These are phyloP conservation scores for Megastigmus dorsalis DNA, from an alignment of 2,888 invertebrate species.

Conservation along the genomic window DNA sequence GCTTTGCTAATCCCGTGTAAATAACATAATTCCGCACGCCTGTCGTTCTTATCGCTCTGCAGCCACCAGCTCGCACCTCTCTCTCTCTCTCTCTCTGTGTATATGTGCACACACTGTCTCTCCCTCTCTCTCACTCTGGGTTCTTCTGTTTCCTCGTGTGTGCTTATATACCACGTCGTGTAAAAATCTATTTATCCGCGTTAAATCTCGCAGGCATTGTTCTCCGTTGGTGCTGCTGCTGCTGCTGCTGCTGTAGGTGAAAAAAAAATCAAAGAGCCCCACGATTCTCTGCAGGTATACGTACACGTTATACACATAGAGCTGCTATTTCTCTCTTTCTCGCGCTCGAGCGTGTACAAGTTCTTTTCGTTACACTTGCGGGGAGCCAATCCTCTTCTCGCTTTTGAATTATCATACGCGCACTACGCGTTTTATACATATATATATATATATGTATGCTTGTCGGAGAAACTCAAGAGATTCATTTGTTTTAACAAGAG, in stretches of 20 bases:
- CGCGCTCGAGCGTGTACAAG: conserved; percentile 44
- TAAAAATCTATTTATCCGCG: conserved; percentile 73
- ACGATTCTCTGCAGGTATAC: background rate
- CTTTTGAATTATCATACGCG: conserved; percentile 41
- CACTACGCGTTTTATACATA: too few relatives aligned
- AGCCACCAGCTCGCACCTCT: background rate
- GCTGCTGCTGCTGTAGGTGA: too few relatives aligned
- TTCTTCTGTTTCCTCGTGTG: background rate
- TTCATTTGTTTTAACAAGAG: conserved; percentile 32
- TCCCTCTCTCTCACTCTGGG: too few relatives aligned
- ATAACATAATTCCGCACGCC: conserved; percentile 61
- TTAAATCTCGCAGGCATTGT: conserved; percentile 72
- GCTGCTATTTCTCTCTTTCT: conserved; percentile 35
- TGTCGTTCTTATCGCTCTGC: conserved; percentile 45
- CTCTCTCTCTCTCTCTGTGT: background rate
- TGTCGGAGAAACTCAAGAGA: background rate
- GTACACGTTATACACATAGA: conserved; percentile 13
- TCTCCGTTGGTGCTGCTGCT: too few relatives aligned
- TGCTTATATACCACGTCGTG: conserved; percentile 56
- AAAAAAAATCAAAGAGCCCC: background rate
- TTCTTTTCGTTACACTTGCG: conserved; percentile 46
- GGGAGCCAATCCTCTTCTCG: background rate
- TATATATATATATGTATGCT: too few relatives aligned
- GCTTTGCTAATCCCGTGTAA: conserved; percentile 69
- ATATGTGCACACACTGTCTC: background rate